These are phyloP conservation scores for Drosophila parthenogenetica DNA, from an alignment of 2,888 invertebrate genomes.

Conservation along the genomic window DNA sequence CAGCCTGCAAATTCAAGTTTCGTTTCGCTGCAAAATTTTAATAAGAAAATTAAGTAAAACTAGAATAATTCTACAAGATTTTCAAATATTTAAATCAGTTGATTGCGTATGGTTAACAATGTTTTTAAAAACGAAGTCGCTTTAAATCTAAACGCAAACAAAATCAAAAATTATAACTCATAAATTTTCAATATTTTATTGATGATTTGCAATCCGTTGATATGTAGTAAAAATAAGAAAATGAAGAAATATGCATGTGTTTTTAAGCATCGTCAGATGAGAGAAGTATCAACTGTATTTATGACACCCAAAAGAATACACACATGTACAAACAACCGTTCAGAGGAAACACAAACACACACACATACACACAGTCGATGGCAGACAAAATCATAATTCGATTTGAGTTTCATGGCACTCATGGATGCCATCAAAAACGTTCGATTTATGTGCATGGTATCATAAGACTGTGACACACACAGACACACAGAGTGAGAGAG, in stretches of 20 bases:
- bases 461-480: neutral
- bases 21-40: no score
- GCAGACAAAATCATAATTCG: slow-evolving; percentile 47
- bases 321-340: slow-evolving; percentile 4
- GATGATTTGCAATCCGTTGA: slow-evolving; percentile 31
- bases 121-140: neutral
- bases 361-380: neutral
- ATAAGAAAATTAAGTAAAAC: no score
- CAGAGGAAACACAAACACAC: neutral
- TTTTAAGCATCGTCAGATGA: slow-evolving; percentile 18
- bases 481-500: neutral
- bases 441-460: slow-evolving; percentile 24
- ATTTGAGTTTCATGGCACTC: slow-evolving; percentile 37
- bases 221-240: slow-evolving; percentile 28
- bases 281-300: slow-evolving; percentile 33
- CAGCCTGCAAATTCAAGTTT: no score
- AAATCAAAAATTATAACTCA: slow-evolving; percentile 23
- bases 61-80: no score
- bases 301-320: slow-evolving; percentile 38
- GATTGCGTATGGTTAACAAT: neutral
- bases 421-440: slow-evolving; percentile 38
- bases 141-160: slow-evolving; percentile 1
- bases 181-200: slow-evolving; percentile 41
- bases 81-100: neutral
- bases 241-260: slow-evolving; percentile 13